A percentile compares a stretch with the other conserved stretches of the same genome.
Evolutionary conservation across 2,113 vertebrate genomes (phyloP).

Genomic region (Phasianus colchicus): DNA sequence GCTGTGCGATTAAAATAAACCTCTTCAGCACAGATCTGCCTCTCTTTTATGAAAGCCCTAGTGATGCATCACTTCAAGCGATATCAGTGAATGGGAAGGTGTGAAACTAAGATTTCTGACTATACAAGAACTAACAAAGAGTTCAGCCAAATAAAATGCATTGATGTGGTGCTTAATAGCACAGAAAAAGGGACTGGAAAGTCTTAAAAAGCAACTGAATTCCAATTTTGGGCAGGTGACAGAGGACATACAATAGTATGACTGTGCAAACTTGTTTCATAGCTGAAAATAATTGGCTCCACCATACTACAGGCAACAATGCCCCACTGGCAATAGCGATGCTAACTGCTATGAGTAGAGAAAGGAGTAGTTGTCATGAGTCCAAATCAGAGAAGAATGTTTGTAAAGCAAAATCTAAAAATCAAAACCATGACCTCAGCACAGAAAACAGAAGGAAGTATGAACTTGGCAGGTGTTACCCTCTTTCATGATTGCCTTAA

Average conservation of each 20-base stretch:
- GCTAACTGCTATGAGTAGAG: conserved; percentile 35
- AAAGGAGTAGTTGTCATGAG: not conserved
- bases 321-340: not conserved
- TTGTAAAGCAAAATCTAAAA: conserved; percentile 7
- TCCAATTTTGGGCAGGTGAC: conserved; percentile 23
- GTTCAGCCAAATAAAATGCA: not conserved
- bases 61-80: not conserved
- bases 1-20: conserved; percentile 34
- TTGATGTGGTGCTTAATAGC: not conserved
- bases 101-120: not conserved
- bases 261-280: conserved; percentile 26
- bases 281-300: conserved; percentile 45
- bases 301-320: not conserved
- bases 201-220: conserved; percentile 27
- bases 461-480: not conserved
- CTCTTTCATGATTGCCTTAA: conserved; percentile 2
- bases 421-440: not conserved
- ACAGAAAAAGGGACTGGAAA: not conserved
- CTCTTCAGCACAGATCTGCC: conserved; percentile 42
- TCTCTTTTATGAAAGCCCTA: not conserved
- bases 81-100: not conserved
- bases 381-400: not conserved
- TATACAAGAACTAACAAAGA: not conserved
- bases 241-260: not conserved
- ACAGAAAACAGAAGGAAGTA: not conserved